Evolutionary conservation across 2,797 vertebrate species (phyloP), one percentile per base, ranked within the genome.

Genomic region (Scomberomorus guttatus): DNA sequence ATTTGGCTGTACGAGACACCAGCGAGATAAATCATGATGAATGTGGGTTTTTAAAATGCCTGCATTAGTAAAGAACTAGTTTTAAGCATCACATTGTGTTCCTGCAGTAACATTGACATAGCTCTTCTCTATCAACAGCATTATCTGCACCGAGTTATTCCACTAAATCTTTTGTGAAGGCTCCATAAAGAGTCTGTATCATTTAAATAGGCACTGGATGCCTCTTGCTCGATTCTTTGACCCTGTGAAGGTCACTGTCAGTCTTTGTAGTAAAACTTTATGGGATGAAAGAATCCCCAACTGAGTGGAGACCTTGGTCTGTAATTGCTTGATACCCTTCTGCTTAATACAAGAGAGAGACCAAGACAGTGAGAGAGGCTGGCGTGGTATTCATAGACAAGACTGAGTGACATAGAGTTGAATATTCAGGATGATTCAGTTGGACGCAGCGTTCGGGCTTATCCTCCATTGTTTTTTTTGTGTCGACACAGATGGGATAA

Each of bases 211-310:
- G 62, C 75, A 5, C 63, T 25, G 73, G 82, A 70, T 65, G 85
- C 77, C 66, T 88, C 84, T 63, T 63, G 69, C 56, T 73, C 32
- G 25, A 75, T 72, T 87, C 82, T 67, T 46, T 90, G 87, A 91
- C 92, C 91, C 79, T 25, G 17, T 76, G 87, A 93, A 93, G 92
- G 93, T 93, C 90, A 83, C 74, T 62, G 86, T 83, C 79, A 12
- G 80, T 83, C 88, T 89, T 79, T 82, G 89, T 79, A 75, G 82
- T 93, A 89, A 93, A 93, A 92, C 87, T 94, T 93, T 93, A 91
- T 88, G 86, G 69, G 86, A 89, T 90, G 90, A 90, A 84, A 89
- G 85, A 87, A 90, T 90, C 88, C 83, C 85, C 77, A 81, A 81
- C 84, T 83, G 89, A 88, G 79, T 64, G 71, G 22, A 85, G 89